Conservation (phyloP, 1,140 invertebrate species). For the Laodelphax striatellus region DNA sequence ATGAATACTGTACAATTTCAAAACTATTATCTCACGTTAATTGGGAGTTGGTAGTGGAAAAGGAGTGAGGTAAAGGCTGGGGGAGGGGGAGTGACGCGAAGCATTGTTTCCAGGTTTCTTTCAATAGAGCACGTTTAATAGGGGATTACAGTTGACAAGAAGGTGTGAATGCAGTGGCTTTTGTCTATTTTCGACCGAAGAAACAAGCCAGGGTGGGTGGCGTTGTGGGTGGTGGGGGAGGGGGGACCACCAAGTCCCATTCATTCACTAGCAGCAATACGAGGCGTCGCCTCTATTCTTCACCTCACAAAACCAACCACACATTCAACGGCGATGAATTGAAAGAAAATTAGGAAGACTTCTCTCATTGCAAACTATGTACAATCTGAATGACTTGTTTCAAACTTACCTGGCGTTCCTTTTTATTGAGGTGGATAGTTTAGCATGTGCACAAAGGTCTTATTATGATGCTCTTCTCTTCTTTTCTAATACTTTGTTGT, state of each 20-base stretch:
- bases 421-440: constrained; percentile 12
- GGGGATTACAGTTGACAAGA: background rate
- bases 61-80: no score
- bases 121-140: background rate
- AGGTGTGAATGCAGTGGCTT: background rate
- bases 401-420: background rate
- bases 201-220: background rate
- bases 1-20: no score
- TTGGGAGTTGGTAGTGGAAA: no score
- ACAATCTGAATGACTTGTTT: constrained; percentile 5
- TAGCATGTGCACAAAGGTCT: constrained; percentile 15
- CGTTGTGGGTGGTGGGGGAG: background rate
- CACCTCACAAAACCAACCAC: background rate
- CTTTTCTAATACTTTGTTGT: no score
- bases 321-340: background rate
- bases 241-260: background rate
- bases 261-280: background rate
- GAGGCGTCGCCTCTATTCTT: background rate
- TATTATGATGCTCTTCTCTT: constrained; percentile 10
- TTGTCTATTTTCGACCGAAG: background rate
- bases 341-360: constrained; percentile 13
- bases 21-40: no score
- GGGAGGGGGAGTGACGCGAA: no score
- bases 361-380: constrained; percentile 6
- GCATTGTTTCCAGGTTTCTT: background rate